A percentile compares a stretch with the other conserved stretches of the same genome.
Conservation (phyloP, 2,797 vertebrate genomes). For the Australoheros facetus region DNA sequence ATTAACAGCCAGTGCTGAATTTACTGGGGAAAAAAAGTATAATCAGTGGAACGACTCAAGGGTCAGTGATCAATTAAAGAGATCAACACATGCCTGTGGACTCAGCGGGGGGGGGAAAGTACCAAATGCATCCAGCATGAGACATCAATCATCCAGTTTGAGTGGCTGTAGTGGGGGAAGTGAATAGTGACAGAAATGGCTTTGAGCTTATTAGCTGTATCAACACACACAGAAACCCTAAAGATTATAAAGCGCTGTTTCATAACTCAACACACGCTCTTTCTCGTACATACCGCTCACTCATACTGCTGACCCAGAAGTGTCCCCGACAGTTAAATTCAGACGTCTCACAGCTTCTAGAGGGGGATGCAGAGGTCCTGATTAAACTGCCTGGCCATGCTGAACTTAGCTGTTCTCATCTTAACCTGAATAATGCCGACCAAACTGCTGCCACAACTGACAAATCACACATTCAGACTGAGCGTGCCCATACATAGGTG, state of each 20-base stretch:
- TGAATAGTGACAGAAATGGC: slow-evolving; percentile 6
- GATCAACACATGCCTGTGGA: not conserved
- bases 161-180: slow-evolving; percentile 21
- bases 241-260: slow-evolving; percentile 15
- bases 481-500: slow-evolving; percentile 19
- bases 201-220: not conserved
- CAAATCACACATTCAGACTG: not conserved
- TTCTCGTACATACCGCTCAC: not conserved
- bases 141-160: slow-evolving; percentile 30
- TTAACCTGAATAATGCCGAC: not conserved
- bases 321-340: slow-evolving; percentile 29
- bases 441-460: not conserved
- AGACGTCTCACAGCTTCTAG: not conserved
- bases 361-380: not conserved
- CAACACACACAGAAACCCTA: not conserved
- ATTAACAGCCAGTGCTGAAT: not conserved
- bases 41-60: not conserved
- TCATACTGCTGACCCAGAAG: slow-evolving; percentile 20
- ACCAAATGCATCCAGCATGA: not conserved
- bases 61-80: not conserved
- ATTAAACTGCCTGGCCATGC: slow-evolving; percentile 8
- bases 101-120: not conserved
- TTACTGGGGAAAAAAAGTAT: not conserved
- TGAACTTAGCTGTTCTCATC: not conserved
- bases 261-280: slow-evolving; percentile 1